Conservation (phyloP, 35 echinoderm and acorn worm species). For the Lytechinus variegatus region DNA sequence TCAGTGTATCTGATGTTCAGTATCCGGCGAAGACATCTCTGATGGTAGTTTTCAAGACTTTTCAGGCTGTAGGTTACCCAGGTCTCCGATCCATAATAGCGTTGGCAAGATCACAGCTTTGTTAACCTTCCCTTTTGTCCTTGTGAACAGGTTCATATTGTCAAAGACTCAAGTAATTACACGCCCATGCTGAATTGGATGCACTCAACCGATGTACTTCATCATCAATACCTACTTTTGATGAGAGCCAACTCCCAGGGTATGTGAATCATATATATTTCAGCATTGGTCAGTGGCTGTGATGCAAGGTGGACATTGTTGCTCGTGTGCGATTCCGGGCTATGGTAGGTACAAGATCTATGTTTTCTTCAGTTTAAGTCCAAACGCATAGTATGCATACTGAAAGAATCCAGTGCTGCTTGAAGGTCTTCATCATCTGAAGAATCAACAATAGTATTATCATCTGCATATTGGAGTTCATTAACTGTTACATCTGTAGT, state of each 20-base stretch:
- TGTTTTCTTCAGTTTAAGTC: slow-evolving; percentile 56
- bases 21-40: no score
- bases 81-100: no score
- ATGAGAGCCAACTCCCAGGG: slow-evolving; percentile 43
- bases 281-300: slow-evolving; percentile 23
- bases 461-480: slow-evolving; percentile 5
- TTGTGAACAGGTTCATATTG: slow-evolving; percentile 10
- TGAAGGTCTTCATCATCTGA: slow-evolving; percentile 30
- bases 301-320: neutral
- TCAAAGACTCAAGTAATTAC: slow-evolving; percentile 43
- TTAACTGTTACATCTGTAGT: neutral
- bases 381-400: slow-evolving; percentile 43
- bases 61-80: no score
- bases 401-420: slow-evolving; percentile 36
- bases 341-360: slow-evolving; percentile 35
- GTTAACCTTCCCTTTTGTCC: neutral
- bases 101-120: neutral
- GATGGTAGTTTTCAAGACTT: no score
- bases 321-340: neutral
- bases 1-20: no score
- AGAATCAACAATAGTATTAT: neutral
- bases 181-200: neutral
- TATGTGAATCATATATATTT: slow-evolving; percentile 34
- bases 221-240: slow-evolving; percentile 41
- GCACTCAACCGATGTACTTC: slow-evolving; percentile 11